Evolutionary conservation across 1,140 invertebrate genomes (phyloP).

Genomic region (Rhopalosiphum maidis): DNA sequence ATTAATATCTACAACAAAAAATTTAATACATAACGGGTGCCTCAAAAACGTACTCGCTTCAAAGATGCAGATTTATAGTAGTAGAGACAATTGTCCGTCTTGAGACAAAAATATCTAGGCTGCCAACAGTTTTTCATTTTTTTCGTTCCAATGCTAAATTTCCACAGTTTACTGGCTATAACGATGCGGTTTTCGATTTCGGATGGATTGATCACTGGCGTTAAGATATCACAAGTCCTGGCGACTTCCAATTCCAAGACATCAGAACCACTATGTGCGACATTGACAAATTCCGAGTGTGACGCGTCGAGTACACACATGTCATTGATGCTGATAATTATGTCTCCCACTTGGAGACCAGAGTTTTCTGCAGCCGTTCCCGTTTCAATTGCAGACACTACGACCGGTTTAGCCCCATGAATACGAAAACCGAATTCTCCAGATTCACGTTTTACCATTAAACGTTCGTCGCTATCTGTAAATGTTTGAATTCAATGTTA

Average conservation of each 20-base stretch:
- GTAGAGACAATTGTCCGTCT: slow-evolving; percentile 91
- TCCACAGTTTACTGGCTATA: slow-evolving; percentile 80
- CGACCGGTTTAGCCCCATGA: slow-evolving; percentile 92
- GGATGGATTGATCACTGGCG: slow-evolving; percentile 63
- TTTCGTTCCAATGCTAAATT: slow-evolving; percentile 69
- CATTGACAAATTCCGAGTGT: slow-evolving; percentile 93
- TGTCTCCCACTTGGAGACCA: slow-evolving; percentile 92
- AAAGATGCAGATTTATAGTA: slow-evolving; percentile 91
- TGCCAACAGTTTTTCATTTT: slow-evolving; percentile 73
- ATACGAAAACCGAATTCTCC: slow-evolving; percentile 96
- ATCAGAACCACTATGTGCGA: slow-evolving; percentile 79
- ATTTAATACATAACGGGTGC: background rate
- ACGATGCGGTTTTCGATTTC: slow-evolving; percentile 21
- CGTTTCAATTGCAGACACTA: slow-evolving; percentile 92
- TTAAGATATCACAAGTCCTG: slow-evolving; percentile 80
- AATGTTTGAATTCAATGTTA: slow-evolving; percentile 59
- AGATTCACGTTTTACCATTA: slow-evolving; percentile 79
- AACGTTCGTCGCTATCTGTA: slow-evolving; percentile 85
- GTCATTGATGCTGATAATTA: slow-evolving; percentile 90
- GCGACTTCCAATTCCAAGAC: slow-evolving; percentile 87
- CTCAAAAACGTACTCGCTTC: slow-evolving; percentile 62
- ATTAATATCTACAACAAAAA: background rate
- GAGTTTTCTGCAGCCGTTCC: slow-evolving; percentile 88
- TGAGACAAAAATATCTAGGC: slow-evolving; percentile 87
- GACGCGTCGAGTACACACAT: slow-evolving; percentile 88